Conservation (phyloP, 2,888 invertebrate species). For the Hyposoter didymator region DNA sequence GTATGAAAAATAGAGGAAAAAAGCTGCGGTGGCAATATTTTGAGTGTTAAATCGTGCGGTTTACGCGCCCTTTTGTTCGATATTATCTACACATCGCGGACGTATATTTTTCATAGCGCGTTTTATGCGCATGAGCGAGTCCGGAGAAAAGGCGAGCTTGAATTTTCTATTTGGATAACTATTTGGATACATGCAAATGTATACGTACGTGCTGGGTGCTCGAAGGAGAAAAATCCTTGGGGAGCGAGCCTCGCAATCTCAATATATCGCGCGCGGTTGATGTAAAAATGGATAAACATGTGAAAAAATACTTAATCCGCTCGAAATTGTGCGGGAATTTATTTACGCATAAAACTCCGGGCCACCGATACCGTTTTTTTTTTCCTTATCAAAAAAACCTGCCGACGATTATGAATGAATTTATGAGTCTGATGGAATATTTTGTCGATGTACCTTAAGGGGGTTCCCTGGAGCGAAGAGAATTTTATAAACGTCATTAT, state of each 20-base stretch:
- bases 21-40: background rate
- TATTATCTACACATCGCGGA: background rate
- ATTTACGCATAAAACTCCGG: background rate
- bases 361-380: background rate
- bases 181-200: constrained; percentile 12
- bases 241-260: background rate
- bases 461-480: no score
- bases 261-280: constrained; percentile 25
- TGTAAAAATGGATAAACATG: background rate
- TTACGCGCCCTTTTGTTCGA: constrained; percentile 1
- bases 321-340: background rate
- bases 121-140: constrained; percentile 4
- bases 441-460: background rate
- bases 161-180: constrained; percentile 7
- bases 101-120: constrained; percentile 1
- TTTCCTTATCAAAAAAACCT: no score
- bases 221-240: background rate
- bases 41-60: background rate
- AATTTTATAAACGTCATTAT: background rate
- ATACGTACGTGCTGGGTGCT: background rate
- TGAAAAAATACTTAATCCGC: background rate
- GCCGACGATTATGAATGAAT: background rate
- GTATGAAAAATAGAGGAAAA: background rate
- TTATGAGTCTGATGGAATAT: background rate
- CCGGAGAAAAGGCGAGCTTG: background rate